Conservation (phyloP, 53 echinoderm and acorn worm species). For the Crossaster papposus region DNA sequence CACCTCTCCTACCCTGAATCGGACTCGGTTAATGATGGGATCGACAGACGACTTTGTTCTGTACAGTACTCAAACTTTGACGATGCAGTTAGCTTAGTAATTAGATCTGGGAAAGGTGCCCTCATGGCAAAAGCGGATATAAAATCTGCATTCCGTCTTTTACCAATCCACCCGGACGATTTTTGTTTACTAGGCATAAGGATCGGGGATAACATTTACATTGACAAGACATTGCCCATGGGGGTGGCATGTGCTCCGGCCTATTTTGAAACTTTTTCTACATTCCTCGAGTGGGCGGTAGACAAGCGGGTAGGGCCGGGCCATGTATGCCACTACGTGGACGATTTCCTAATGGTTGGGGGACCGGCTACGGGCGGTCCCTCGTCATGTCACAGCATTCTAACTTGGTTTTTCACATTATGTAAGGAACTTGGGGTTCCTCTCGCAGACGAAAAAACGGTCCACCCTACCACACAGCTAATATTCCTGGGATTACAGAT, state of each 20-base stretch:
- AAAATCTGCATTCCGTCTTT: slow-evolving; percentile 42
- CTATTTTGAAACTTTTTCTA: too few relatives aligned
- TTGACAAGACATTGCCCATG: slow-evolving; percentile 53
- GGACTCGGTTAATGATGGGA: slow-evolving; percentile 52
- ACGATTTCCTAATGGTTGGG: too few relatives aligned
- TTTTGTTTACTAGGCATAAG: slow-evolving; percentile 47
- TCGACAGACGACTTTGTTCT: slow-evolving; percentile 31
- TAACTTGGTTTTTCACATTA: background rate
- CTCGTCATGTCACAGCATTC: slow-evolving; percentile 11
- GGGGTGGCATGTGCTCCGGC: slow-evolving; percentile 57
- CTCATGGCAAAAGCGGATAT: background rate
- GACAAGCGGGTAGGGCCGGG: too few relatives aligned
- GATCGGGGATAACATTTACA: background rate
- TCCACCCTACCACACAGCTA: slow-evolving; percentile 31
- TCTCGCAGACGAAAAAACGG: slow-evolving; percentile 59
- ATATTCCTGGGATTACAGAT: slow-evolving; percentile 43
- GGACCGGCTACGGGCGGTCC: too few relatives aligned
- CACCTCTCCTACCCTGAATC: slow-evolving; percentile 60
- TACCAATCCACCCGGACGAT: slow-evolving; percentile 51
- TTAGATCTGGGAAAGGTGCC: background rate
- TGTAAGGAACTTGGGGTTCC: slow-evolving; percentile 51
- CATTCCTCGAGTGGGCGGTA: too few relatives aligned
- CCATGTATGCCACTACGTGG: too few relatives aligned
- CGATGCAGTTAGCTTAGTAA: slow-evolving; percentile 26
- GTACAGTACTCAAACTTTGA: slow-evolving; percentile 49